Percentiles rank a stretch among this genome's conserved stretches.
phyloP scores from a whole-genome alignment of 2,888 invertebrate genomes.

The Lottia gigantea region DNA sequence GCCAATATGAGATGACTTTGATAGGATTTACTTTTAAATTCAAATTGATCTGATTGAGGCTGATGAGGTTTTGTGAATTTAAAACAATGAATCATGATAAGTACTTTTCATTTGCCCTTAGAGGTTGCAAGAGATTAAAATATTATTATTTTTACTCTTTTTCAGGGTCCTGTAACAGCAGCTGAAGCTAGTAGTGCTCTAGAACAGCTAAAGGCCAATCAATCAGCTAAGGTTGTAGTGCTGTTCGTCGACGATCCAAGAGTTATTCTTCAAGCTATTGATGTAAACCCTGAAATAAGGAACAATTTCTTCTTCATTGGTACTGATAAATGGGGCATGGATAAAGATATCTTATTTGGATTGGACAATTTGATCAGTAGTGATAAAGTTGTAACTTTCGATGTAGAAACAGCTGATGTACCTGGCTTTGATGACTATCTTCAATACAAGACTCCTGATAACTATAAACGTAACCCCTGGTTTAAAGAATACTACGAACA shows the following conservation, averaged over 20 bases:
- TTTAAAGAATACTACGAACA: slow-evolving; percentile 69
- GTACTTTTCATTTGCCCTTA: too few relatives aligned
- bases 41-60: too few relatives aligned
- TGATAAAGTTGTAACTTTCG: slow-evolving; percentile 48
- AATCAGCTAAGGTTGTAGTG: slow-evolving; percentile 48
- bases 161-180: slow-evolving; percentile 31
- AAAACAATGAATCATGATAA: too few relatives aligned
- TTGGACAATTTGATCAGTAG: slow-evolving; percentile 25
- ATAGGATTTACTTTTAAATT: too few relatives aligned
- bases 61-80: too few relatives aligned
- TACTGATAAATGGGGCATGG: slow-evolving; percentile 60
- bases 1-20: too few relatives aligned
- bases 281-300: slow-evolving; percentile 27
- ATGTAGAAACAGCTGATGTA: slow-evolving; percentile 62
- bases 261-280: slow-evolving; percentile 47
- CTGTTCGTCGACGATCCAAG: slow-evolving; percentile 53
- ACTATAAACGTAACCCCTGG: slow-evolving; percentile 67
- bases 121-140: too few relatives aligned
- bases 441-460: slow-evolving; percentile 52
- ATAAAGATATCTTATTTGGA: slow-evolving; percentile 42
- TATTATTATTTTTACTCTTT: neutral
- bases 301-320: slow-evolving; percentile 52
- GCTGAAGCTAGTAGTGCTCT: slow-evolving; percentile 41
- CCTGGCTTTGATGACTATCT: slow-evolving; percentile 58
- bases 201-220: slow-evolving; percentile 29